Conservation (phyloP, 1,140 invertebrate genomes). For the Conus betulinus region DNA sequence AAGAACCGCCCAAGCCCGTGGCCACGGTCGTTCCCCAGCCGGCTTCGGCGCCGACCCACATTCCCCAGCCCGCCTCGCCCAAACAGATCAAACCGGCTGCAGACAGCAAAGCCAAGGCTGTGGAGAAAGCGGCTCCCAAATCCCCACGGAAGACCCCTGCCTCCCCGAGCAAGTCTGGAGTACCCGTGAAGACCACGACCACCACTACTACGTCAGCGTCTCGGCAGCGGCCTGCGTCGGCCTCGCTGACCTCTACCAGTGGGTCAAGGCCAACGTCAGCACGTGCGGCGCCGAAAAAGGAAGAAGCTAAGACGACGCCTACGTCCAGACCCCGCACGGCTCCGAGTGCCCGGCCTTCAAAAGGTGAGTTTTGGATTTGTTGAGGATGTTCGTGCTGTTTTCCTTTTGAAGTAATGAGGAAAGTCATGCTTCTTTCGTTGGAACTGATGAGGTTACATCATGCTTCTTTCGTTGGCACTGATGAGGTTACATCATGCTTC, state of each 20-base stretch:
- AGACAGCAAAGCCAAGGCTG: not conserved
- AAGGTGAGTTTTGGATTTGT: slow-evolving; percentile 19
- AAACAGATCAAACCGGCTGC: not conserved
- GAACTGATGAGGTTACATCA: too few relatives aligned
- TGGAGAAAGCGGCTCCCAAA: not conserved
- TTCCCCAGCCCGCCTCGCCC: not conserved
- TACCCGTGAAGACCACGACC: slow-evolving; percentile 31
- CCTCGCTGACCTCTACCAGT: not conserved
- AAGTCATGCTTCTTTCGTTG: too few relatives aligned
- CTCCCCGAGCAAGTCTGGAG: slow-evolving; percentile 23
- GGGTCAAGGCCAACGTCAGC: slow-evolving; percentile 20
- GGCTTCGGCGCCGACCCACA: not conserved
- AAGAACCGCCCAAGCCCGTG: slow-evolving; percentile 6
- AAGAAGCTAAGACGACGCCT: not conserved
- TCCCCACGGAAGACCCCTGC: slow-evolving; percentile 11
- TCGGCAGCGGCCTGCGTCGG: slow-evolving; percentile 1
- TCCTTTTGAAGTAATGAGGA: not conserved
- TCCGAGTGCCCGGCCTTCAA: not conserved
- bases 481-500: too few relatives aligned
- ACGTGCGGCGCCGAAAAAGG: slow-evolving; percentile 22
- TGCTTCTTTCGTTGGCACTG: too few relatives aligned
- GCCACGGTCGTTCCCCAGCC: not conserved
- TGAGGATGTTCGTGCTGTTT: not conserved
- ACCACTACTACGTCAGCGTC: slow-evolving; percentile 12
- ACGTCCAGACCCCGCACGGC: slow-evolving; percentile 26